Evolutionary conservation across 2,797 vertebrate species (phyloP), one percentile per base, ranked within the genome.

Genomic region (Iguana delicatissima): DNA sequence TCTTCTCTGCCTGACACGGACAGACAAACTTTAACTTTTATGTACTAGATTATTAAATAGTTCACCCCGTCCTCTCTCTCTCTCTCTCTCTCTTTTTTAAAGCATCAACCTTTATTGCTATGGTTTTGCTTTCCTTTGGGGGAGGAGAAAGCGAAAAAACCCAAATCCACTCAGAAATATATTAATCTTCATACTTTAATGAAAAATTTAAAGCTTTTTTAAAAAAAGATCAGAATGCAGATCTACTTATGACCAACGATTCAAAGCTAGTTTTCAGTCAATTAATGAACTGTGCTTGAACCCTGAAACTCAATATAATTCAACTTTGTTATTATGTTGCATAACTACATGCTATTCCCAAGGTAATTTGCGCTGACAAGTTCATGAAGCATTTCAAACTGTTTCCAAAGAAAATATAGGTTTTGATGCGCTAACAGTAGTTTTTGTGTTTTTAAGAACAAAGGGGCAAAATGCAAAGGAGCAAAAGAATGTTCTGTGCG

Each of bases 231-330:
- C 57, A 86, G 50, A 89, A 91, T 84, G 14, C 42, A 86, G 22
- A 73, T 46, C 87, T 76, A 69, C n/a, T 0, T 35, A 9, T 0
- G 14, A n/a, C 0, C 14, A 64, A 5, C 29, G 18, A 55, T 92
- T 82, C n/a, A 57, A 86, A 87, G 10, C 83, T 13, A 20, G 55
- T 93, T 91, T 84, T 91, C 46, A 89, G 87, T 46, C 89, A 4
- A 7, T n/a, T 85, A 90, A 72, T 32, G 67, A 94, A 89, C 92
- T 91, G 6, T 35, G 62, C 73, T 38, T 91, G 89, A 93, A 92
- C 77, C 86, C 76, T 26, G 46, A 32, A 89, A 84, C 42, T 64
- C 59, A 92, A 86, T 64, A 85, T 76, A 12, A 0, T 72, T 62
- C 59, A 80, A 92, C 16, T 74, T 62, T 62, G 64, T 87, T 80